Evolutionary conservation across 2,888 invertebrate species (phyloP), one percentile per base, ranked within the genome.

Genomic region (Ganaspis brasiliensis): DNA sequence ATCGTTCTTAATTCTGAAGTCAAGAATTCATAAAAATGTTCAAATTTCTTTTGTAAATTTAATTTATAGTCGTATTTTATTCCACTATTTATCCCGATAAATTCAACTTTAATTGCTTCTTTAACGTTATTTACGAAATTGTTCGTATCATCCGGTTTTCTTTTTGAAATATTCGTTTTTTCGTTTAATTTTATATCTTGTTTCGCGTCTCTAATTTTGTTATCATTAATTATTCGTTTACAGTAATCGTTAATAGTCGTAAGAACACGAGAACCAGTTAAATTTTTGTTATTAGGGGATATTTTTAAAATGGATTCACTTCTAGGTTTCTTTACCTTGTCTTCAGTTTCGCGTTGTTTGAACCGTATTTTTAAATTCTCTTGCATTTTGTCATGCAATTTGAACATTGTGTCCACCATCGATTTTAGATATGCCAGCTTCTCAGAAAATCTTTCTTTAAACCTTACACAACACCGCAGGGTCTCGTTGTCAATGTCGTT

Each of bases 11-110:
- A n/a, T 49, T 80, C 77, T 16, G 80, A 80, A 40, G 74, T 78
- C 52, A 82, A 72, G 57, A 74, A 80, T 70, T 82, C 80, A 31
- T 73, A 73, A 71, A 79, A 82, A 55, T 79, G 70, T 70, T 78
- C 79, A 74, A 72, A 81, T 56, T 81, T 80, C 21, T 73, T 77
- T 67, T 76, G 61, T 57, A 4, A 6, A 21, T 63, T 75, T n/a
- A n/a, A n/a, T n/a, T n/a, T n/a, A n/a, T n/a, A n/a, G n/a, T n/a
- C n/a, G n/a, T n/a, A n/a, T n/a, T n/a, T n/a, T n/a, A n/a, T n/a
- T n/a, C n/a, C n/a, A n/a, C n/a, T n/a, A n/a, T n/a, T n/a, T n/a
- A n/a, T n/a, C n/a, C n/a, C n/a, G n/a, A n/a, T n/a, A n/a, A n/a
- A n/a, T n/a, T n/a, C n/a, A n/a, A n/a, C n/a, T n/a, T n/a, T n/a